Percentiles rank a stretch among this genome's conserved stretches.
Evolutionary conservation across 2,888 invertebrate species (phyloP).

Genomic region (Spisula subtruncata): DNA sequence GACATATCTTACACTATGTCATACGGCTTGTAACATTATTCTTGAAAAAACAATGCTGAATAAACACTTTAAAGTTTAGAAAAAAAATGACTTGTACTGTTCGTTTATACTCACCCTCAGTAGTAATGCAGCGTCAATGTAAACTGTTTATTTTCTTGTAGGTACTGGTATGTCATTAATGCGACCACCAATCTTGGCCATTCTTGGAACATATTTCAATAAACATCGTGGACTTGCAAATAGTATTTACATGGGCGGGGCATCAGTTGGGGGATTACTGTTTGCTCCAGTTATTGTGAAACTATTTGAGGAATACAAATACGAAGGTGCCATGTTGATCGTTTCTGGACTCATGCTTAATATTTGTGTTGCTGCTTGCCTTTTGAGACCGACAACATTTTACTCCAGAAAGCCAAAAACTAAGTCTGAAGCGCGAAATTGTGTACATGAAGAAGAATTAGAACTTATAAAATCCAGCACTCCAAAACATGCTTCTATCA

Average conservation of each 20-base stretch:
- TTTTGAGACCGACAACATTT: constrained; percentile 53
- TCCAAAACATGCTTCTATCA: neutral
- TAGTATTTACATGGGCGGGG: constrained; percentile 49
- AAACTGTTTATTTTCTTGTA: neutral
- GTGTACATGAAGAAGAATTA: neutral
- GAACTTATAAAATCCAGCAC: neutral
- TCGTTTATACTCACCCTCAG: no score
- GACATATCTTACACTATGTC: no score
- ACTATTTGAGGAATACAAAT: constrained; percentile 56
- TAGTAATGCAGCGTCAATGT: neutral
- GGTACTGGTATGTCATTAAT: constrained; percentile 58
- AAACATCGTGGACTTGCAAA: constrained; percentile 65
- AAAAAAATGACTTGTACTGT: no score
- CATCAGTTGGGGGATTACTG: constrained; percentile 58
- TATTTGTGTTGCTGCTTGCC: constrained; percentile 40
- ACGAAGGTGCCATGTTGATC: constrained; percentile 54
- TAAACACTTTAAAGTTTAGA: no score
- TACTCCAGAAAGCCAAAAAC: constrained; percentile 30
- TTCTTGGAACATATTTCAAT: constrained; percentile 63
- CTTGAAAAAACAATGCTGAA: no score
- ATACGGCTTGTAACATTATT: no score
- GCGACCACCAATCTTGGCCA: constrained; percentile 52
- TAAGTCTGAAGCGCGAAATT: neutral
- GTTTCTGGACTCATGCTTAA: constrained; percentile 50
- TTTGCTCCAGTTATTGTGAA: constrained; percentile 51